These are phyloP conservation scores for Cherax quadricarinatus DNA, from an alignment of 1,140 invertebrate species.

Conservation along the genomic window DNA sequence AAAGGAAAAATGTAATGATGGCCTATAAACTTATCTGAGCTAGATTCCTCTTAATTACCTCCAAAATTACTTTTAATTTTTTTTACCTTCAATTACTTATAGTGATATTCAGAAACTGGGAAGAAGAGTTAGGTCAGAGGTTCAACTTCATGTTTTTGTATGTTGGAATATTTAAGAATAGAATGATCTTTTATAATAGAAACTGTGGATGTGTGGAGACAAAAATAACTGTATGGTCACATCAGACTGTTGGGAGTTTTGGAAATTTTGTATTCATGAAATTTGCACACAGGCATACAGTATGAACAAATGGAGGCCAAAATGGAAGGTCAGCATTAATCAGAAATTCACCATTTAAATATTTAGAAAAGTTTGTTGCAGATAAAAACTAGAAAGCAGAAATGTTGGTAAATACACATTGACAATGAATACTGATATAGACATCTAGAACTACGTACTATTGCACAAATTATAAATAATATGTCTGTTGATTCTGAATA, in stretches of 20 bases:
- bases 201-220: neutral
- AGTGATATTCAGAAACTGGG: neutral
- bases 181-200: neutral
- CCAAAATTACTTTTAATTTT: neutral
- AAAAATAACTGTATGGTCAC: slow-evolving; percentile 19
- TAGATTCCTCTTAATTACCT: slow-evolving; percentile 3
- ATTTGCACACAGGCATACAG: neutral
- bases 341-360: neutral
- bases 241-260: neutral
- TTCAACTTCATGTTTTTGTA: neutral
- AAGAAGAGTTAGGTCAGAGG: neutral
- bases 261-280: neutral
- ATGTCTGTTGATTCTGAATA: neutral
- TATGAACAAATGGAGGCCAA: neutral
- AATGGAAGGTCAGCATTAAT: neutral
- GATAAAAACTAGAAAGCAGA: neutral
- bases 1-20: neutral
- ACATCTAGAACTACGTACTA: neutral
- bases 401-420: neutral
- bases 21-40: neutral
- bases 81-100: neutral
- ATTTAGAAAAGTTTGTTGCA: neutral
- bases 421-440: neutral
- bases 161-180: slow-evolving; percentile 19
- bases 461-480: neutral